phyloP scores from a whole-genome alignment of 1,140 invertebrate genomes.

The Aphidius ervi region DNA sequence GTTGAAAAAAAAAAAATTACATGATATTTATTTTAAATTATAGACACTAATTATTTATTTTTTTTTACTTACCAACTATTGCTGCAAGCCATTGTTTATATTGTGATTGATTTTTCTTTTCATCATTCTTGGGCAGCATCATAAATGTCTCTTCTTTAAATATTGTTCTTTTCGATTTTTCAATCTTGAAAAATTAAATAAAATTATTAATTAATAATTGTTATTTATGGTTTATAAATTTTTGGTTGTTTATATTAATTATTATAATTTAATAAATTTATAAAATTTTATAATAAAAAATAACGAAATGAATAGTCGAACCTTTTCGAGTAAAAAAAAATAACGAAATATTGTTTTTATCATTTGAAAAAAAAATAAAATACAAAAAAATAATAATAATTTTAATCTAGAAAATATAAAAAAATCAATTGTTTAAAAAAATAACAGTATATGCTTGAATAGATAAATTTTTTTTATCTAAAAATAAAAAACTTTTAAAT shows the following conservation, averaged over 20 bases:
- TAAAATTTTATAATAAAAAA: no score
- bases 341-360: no score
- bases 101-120: conserved; percentile 32
- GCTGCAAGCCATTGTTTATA: conserved; percentile 48
- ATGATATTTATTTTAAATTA: background rate
- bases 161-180: conserved; percentile 28
- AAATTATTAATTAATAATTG: conserved; percentile 6
- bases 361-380: background rate
- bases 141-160: background rate
- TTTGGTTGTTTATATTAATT: no score
- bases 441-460: no score
- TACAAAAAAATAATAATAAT: background rate
- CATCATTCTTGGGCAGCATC: background rate
- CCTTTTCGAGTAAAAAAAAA: no score
- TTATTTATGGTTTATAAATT: no score
- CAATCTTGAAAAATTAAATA: conserved; percentile 33
- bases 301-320: no score
- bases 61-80: conserved; percentile 37
- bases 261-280: no score
- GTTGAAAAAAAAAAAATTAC: conserved; percentile 19
- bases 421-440: conserved; percentile 6
- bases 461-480: no score
- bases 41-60: background rate
- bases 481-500: no score
- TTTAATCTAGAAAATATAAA: conserved; percentile 1